Evolutionary conservation across 2,113 vertebrate species (phyloP).

Genomic region (Pollimyrus isidori): DNA sequence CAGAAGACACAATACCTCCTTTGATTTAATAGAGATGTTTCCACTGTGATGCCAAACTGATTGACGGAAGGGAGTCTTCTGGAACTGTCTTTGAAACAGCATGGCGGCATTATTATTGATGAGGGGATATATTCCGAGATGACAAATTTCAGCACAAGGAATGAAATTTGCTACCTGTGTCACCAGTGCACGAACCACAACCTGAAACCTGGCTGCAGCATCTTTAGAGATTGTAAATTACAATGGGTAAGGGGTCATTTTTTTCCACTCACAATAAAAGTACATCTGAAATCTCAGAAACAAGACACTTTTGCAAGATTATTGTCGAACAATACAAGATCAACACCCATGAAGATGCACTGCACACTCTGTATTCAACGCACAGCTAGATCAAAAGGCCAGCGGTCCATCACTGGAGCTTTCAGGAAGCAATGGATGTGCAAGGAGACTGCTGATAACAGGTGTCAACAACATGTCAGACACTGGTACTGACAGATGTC

Average conservation of each 20-base stretch:
- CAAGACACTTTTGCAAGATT: not conserved
- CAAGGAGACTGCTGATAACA: slow-evolving; percentile 16
- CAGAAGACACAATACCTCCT: not conserved
- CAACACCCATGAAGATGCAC: not conserved
- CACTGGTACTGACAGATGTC: slow-evolving; percentile 18
- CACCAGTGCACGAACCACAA: not conserved
- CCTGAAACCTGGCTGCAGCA: not conserved
- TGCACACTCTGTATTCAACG: not conserved
- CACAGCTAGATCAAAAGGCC: not conserved
- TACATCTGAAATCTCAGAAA: not conserved
- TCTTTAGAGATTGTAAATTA: not conserved
- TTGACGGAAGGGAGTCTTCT: not conserved
- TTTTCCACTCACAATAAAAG: not conserved
- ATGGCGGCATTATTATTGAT: not conserved
- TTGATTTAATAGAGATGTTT: not conserved
- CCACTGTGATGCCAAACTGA: not conserved
- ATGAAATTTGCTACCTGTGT: not conserved
- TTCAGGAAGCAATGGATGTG: slow-evolving; percentile 3
- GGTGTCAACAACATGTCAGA: slow-evolving; percentile 20
- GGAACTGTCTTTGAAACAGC: not conserved
- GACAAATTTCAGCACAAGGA: not conserved
- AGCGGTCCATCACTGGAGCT: not conserved
- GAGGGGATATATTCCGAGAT: not conserved
- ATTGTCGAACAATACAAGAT: not conserved
- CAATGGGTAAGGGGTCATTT: not conserved